A percentile compares a stretch with the other conserved stretches of the same genome.
phyloP scores from a whole-genome alignment of 1,140 invertebrate genomes.

The Melanaphis sacchari region DNA sequence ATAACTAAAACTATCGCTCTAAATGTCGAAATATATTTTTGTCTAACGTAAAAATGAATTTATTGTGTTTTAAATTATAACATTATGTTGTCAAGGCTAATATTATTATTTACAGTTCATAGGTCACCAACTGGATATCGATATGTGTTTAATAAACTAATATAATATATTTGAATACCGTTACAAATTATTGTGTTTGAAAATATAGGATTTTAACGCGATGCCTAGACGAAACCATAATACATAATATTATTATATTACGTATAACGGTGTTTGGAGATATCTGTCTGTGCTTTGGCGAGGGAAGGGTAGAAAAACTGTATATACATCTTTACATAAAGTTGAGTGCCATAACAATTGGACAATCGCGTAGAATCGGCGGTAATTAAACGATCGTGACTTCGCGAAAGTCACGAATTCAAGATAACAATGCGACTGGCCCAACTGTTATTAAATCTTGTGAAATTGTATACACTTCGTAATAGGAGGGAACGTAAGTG shows the following conservation, averaged over 20 bases:
- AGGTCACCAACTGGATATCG: background rate
- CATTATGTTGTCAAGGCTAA: background rate
- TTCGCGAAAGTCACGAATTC: slow-evolving; percentile 50
- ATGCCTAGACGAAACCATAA: background rate
- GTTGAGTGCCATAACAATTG: slow-evolving; percentile 45
- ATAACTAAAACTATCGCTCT: background rate
- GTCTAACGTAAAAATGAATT: background rate
- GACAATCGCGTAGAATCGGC: slow-evolving; percentile 32
- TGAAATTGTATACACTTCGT: slow-evolving; percentile 33
- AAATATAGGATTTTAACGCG: background rate
- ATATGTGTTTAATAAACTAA: background rate
- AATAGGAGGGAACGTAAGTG: background rate
- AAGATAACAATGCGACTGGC: slow-evolving; percentile 40
- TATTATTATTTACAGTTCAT: background rate
- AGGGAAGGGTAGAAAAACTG: background rate
- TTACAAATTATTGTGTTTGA: background rate
- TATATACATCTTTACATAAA: slow-evolving; percentile 27
- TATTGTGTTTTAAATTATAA: background rate
- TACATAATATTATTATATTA: background rate
- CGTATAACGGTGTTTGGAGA: background rate
- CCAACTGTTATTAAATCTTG: slow-evolving; percentile 51
- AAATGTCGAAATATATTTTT: background rate
- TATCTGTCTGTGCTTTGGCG: background rate
- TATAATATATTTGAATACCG: background rate
- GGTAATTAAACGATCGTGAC: slow-evolving; percentile 50